Evolutionary conservation across 2,888 invertebrate genomes (phyloP).

Genomic region (Steromphala cineraria): DNA sequence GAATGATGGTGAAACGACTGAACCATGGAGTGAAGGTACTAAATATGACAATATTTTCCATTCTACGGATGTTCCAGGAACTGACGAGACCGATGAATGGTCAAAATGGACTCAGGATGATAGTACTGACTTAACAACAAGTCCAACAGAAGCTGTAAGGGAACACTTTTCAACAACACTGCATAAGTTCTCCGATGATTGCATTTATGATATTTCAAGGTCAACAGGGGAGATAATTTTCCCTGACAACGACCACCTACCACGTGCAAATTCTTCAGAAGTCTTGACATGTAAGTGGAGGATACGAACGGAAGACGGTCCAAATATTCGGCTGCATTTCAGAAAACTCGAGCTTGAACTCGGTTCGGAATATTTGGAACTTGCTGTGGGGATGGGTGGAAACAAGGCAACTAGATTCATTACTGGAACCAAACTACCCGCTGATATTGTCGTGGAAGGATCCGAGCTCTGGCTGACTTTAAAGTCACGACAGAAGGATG

Average conservation of each 20-base stretch:
- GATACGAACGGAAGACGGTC: conserved; percentile 17
- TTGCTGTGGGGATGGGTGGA: conserved; percentile 24
- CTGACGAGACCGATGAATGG: neutral
- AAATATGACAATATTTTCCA: neutral
- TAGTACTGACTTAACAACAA: neutral
- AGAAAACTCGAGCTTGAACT: conserved; percentile 19
- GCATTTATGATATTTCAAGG: conserved; percentile 15
- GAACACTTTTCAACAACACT: neutral
- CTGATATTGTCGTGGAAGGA: conserved; percentile 16
- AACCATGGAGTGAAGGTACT: neutral
- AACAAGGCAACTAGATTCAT: conserved; percentile 2
- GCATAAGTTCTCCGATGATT: neutral
- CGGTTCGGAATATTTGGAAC: conserved; percentile 21
- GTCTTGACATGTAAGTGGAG: conserved; percentile 20
- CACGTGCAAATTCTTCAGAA: neutral
- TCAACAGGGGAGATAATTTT: conserved; percentile 16
- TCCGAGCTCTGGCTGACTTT: conserved; percentile 22
- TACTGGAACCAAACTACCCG: conserved; percentile 31
- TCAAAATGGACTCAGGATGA: neutral
- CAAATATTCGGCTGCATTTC: conserved; percentile 18
- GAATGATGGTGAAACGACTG: neutral
- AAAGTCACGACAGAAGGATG: neutral
- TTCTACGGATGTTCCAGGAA: neutral
- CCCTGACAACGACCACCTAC: neutral
- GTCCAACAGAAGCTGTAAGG: neutral